A percentile compares a stretch with the other conserved stretches of the same genome.
Conservation (phyloP, 2,113 vertebrate species). For the Eubucco bourcierii region DNA sequence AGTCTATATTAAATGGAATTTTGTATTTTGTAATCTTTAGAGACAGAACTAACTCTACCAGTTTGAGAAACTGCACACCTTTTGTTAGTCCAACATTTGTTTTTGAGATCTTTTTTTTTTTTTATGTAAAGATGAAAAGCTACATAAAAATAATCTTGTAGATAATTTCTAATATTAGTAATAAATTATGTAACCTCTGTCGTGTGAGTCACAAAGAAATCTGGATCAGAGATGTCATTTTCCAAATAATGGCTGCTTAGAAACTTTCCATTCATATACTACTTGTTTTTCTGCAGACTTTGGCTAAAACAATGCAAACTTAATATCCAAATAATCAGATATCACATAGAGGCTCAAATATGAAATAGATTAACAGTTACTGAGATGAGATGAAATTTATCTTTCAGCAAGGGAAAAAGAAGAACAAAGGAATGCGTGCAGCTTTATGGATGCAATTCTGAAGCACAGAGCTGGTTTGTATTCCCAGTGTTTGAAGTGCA, state of each 20-base stretch:
- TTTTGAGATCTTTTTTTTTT: neutral
- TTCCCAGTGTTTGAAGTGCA: neutral
- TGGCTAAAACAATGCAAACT: neutral
- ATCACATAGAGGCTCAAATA: neutral
- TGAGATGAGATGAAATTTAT: neutral
- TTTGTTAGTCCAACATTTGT: neutral
- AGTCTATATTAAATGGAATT: neutral
- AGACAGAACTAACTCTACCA: neutral
- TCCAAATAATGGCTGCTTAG: neutral
- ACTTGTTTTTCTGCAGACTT: neutral
- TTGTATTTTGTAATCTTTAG: neutral
- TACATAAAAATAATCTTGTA: neutral
- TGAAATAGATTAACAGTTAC: neutral
- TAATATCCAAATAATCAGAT: neutral
- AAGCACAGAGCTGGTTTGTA: neutral
- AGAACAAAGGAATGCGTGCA: neutral
- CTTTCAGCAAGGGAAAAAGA: neutral
- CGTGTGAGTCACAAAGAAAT: neutral
- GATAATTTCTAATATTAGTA: conserved; percentile 6
- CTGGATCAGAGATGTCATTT: neutral
- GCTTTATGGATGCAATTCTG: neutral
- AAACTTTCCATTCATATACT: neutral
- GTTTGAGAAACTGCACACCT: neutral
- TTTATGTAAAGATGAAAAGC: neutral
- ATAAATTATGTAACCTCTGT: neutral